Evolutionary conservation across 1,140 invertebrate species (phyloP).

Genomic region (Solen grandis): DNA sequence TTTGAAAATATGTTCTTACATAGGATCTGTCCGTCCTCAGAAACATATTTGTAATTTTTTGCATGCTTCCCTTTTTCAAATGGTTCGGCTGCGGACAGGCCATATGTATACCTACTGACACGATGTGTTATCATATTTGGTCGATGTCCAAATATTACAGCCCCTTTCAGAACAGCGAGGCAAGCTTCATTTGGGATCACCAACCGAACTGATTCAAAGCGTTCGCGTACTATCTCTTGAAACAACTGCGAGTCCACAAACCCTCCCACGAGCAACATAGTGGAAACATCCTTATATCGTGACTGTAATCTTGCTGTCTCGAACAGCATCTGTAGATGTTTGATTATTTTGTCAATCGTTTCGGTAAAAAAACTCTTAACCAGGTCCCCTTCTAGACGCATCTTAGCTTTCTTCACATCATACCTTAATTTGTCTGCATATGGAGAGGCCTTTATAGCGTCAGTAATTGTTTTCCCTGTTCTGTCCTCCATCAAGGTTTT

Average conservation of each 20-base stretch:
- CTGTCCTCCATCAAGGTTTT: too few relatives aligned
- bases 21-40: background rate
- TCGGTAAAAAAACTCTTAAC: background rate
- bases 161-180: constrained; percentile 20
- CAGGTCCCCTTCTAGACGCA: background rate
- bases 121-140: background rate
- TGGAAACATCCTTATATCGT: background rate
- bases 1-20: background rate
- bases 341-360: background rate
- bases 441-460: too few relatives aligned
- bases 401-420: too few relatives aligned
- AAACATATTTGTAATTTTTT: background rate
- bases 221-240: background rate
- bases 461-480: too few relatives aligned
- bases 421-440: too few relatives aligned
- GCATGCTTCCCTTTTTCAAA: constrained; percentile 9
- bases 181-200: constrained; percentile 3
- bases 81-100: background rate
- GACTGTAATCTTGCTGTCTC: too few relatives aligned
- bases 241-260: constrained; percentile 4
- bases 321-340: background rate
- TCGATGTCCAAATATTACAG: constrained; percentile 11
- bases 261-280: constrained; percentile 21
- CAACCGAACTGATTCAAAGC: background rate
- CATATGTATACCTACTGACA: background rate